phyloP scores from a whole-genome alignment of 2,888 invertebrate species.

The Ectropis crepuscularia region DNA sequence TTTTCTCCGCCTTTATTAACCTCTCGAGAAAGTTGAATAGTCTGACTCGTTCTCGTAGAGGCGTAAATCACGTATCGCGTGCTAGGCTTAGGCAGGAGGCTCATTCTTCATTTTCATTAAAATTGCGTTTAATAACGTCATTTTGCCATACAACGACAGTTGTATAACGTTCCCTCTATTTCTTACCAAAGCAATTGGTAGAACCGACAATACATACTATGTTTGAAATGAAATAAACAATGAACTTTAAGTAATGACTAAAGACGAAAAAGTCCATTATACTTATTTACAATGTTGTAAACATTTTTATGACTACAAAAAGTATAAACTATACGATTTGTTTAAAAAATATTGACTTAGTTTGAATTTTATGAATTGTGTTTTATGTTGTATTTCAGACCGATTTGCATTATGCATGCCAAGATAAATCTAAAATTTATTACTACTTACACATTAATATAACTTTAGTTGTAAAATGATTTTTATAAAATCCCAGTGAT shows the following conservation, averaged over 20 bases:
- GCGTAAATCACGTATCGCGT: too few species aligned
- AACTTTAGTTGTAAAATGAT: too few species aligned
- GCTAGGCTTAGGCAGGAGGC: too few species aligned
- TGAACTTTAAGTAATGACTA: slow-evolving; percentile 71
- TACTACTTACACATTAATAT: neutral
- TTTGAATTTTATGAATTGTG: slow-evolving; percentile 72
- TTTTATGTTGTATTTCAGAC: slow-evolving; percentile 65
- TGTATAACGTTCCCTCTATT: slow-evolving; percentile 46
- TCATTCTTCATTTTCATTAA: slow-evolving; percentile 42
- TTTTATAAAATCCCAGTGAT: too few species aligned
- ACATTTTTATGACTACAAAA: slow-evolving; percentile 55
- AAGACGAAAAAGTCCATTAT: slow-evolving; percentile 50
- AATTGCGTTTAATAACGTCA: slow-evolving; percentile 59
- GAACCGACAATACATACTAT: slow-evolving; percentile 61
- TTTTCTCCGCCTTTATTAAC: too few species aligned
- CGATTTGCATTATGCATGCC: slow-evolving; percentile 39
- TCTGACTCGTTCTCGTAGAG: too few species aligned
- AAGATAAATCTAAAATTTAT: neutral
- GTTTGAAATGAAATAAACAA: slow-evolving; percentile 70
- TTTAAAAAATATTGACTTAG: slow-evolving; percentile 66
- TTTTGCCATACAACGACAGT: slow-evolving; percentile 57
- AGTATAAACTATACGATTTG: slow-evolving; percentile 63
- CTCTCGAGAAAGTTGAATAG: too few species aligned
- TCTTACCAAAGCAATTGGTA: slow-evolving; percentile 60
- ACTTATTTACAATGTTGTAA: slow-evolving; percentile 58